Evolutionary conservation across 2,888 invertebrate species (phyloP).

Genomic region (Andrena marginata): DNA sequence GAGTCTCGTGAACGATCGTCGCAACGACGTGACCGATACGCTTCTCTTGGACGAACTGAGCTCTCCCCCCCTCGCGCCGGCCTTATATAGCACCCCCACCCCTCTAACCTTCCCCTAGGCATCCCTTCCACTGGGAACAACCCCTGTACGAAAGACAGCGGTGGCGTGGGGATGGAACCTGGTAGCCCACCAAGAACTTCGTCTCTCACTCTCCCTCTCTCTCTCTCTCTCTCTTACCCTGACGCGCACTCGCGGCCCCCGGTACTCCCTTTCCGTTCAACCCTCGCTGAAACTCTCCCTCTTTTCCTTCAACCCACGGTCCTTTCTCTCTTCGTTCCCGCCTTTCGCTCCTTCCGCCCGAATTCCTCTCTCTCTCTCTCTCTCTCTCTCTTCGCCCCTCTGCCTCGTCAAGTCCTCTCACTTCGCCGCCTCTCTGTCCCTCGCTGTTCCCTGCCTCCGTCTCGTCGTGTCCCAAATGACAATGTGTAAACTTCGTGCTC

Average conservation of each 20-base stretch:
- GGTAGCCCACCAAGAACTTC: constrained; percentile 74
- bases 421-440: not conserved
- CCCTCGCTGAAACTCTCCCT: constrained; percentile 29
- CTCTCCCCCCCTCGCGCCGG: constrained; percentile 84
- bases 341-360: constrained; percentile 15
- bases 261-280: constrained; percentile 13
- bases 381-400: not conserved
- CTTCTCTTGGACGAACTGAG: constrained; percentile 84
- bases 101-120: constrained; percentile 78
- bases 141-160: constrained; percentile 72
- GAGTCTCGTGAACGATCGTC: constrained; percentile 65
- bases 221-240: constrained; percentile 13
- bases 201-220: constrained; percentile 30
- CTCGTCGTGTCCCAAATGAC: constrained; percentile 74
- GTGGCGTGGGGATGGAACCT: constrained; percentile 77
- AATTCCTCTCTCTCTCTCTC: not conserved
- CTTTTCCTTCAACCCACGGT: not conserved
- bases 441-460: constrained; percentile 14
- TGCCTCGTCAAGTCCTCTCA: constrained; percentile 5
- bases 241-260: not conserved
- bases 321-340: constrained; percentile 17
- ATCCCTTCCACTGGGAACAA: constrained; percentile 73
- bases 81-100: constrained; percentile 84
- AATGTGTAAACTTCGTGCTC: constrained; percentile 77
- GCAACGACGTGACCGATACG: constrained; percentile 81